A percentile compares a stretch with the other conserved stretches of the same genome.
phyloP scores from a whole-genome alignment of 2,888 invertebrate species.

The Zhuqinia jingwanae region DNA sequence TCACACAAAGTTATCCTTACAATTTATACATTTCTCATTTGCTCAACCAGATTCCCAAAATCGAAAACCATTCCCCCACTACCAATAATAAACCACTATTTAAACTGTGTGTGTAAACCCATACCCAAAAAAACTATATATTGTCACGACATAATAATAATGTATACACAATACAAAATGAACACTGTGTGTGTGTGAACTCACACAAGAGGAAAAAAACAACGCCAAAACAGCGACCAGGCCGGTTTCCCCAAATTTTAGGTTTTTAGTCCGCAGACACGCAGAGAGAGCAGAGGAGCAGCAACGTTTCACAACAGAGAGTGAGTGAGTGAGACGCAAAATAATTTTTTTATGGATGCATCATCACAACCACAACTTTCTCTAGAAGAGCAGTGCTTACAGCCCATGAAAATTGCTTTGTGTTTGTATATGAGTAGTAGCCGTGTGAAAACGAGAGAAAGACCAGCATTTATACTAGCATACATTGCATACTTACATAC shows the following conservation, averaged over 20 bases:
- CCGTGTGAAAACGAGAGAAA: not conserved
- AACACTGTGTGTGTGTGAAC: no score
- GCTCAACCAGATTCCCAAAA: constrained; percentile 10
- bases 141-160: no score
- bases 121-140: no score
- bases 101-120: not conserved
- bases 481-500: no score
- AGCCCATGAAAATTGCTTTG: constrained; percentile 58
- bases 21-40: not conserved
- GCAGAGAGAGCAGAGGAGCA: no score
- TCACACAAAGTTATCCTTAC: not conserved
- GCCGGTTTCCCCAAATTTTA: constrained; percentile 36
- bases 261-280: constrained; percentile 1
- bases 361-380: constrained; percentile 58
- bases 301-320: not conserved
- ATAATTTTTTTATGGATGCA: constrained; percentile 47
- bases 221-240: not conserved
- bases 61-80: not conserved
- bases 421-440: constrained; percentile 45
- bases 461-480: no score
- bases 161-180: not conserved
- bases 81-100: not conserved
- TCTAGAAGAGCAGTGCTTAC: constrained; percentile 23
- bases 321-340: constrained; percentile 21
- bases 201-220: no score